phyloP scores from a whole-genome alignment of 2,888 invertebrate genomes.

The Melanotus villosus region DNA sequence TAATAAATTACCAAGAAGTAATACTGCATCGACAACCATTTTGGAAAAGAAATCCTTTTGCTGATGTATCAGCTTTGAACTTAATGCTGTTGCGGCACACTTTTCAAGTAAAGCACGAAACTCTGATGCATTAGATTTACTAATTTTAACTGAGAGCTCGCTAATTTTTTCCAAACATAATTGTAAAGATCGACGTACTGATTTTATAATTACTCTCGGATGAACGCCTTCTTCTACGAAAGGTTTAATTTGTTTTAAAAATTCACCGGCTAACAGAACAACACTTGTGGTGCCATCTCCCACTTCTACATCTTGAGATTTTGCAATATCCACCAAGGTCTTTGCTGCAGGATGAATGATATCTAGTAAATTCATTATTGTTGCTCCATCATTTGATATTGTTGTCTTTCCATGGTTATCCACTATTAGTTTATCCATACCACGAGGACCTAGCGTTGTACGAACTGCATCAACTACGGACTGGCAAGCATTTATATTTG shows the following conservation, averaged over 20 bases:
- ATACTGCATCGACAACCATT: slow-evolving; percentile 98
- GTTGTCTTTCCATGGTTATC: slow-evolving; percentile 91
- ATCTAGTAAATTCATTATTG: slow-evolving; percentile 97
- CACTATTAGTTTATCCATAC: slow-evolving; percentile 99
- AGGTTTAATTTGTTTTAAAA: slow-evolving; percentile 93
- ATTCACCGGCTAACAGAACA: slow-evolving; percentile 95
- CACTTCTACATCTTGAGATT: slow-evolving; percentile 99
- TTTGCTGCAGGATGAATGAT: slow-evolving; percentile 99
- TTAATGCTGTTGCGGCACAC: slow-evolving; percentile 97
- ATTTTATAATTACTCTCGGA: slow-evolving; percentile 92
- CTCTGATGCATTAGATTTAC: slow-evolving; percentile 75
- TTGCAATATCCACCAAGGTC: slow-evolving; percentile 98
- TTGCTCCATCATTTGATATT: slow-evolving; percentile 99
- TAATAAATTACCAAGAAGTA: slow-evolving; percentile 88
- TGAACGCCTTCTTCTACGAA: slow-evolving; percentile 98
- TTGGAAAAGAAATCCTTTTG: slow-evolving; percentile 96
- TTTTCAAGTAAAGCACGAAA: slow-evolving; percentile 81
- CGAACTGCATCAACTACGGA: slow-evolving; percentile 95
- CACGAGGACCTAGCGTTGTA: slow-evolving; percentile 97
- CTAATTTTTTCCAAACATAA: slow-evolving; percentile 87
- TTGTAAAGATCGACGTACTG: slow-evolving; percentile 87
- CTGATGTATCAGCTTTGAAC: slow-evolving; percentile 96
- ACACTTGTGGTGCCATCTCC: slow-evolving; percentile 99
- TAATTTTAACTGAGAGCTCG: slow-evolving; percentile 86
- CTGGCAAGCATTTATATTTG: slow-evolving; percentile 98